These are phyloP conservation scores for Xestia rhomboidea DNA, from an alignment of 2,888 invertebrate genomes.

Conservation along the genomic window DNA sequence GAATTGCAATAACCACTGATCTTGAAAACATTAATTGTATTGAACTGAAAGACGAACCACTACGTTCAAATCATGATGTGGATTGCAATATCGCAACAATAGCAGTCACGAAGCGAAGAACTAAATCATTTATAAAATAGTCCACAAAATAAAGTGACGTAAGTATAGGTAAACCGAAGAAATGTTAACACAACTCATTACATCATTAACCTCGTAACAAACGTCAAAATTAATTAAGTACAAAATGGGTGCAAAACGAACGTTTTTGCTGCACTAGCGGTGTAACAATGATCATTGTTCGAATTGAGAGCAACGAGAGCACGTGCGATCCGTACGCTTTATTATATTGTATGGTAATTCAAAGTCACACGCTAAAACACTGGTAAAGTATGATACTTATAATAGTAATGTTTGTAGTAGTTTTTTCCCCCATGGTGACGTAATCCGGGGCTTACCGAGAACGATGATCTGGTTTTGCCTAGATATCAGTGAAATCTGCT, in stretches of 20 bases:
- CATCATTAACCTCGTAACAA: slow-evolving; percentile 21
- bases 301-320: slow-evolving; percentile 84
- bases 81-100: neutral
- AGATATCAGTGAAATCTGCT: neutral
- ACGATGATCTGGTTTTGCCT: slow-evolving; percentile 8
- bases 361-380: slow-evolving; percentile 75
- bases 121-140: neutral
- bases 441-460: slow-evolving; percentile 30
- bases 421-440: slow-evolving; percentile 47
- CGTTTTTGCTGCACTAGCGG: slow-evolving; percentile 70
- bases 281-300: slow-evolving; percentile 85
- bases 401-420: slow-evolving; percentile 31
- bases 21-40: slow-evolving; percentile 5
- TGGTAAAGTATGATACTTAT: slow-evolving; percentile 53
- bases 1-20: slow-evolving; percentile 10
- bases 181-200: slow-evolving; percentile 20
- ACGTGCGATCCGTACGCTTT: slow-evolving; percentile 83
- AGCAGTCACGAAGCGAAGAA: neutral
- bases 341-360: slow-evolving; percentile 86
- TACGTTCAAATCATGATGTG: neutral
- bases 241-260: slow-evolving; percentile 66
- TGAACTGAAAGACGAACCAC: neutral
- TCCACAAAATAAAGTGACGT: neutral
- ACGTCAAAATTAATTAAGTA: slow-evolving; percentile 32
- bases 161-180: neutral